Conservation (phyloP, 2,113 vertebrate species). For the Setophaga kirtlandii region DNA sequence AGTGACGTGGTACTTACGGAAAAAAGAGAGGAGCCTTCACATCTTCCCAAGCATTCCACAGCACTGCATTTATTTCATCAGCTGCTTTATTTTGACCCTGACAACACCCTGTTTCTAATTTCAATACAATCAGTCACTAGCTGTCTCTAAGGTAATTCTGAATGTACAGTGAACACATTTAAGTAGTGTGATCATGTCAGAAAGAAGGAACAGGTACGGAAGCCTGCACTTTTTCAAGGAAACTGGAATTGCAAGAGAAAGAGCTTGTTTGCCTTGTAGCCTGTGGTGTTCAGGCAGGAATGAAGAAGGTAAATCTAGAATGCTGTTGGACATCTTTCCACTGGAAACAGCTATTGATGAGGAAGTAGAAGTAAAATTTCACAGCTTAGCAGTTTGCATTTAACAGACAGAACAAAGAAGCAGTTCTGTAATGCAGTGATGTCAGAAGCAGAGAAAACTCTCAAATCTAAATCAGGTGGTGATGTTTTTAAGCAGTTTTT, state of each 20-base stretch:
- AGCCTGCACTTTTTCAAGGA: background rate
- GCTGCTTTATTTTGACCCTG: background rate
- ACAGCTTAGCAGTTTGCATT: background rate
- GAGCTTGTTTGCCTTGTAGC: background rate
- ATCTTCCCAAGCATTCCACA: background rate
- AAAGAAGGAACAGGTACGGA: background rate
- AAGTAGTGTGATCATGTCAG: background rate
- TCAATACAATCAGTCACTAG: background rate
- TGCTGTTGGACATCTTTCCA: background rate
- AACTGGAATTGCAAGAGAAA: background rate
- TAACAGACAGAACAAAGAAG: background rate
- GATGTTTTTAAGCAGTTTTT: background rate
- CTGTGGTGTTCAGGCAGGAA: background rate
- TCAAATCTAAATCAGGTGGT: background rate
- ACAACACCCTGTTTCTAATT: background rate
- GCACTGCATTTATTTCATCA: background rate
- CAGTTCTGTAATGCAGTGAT: background rate
- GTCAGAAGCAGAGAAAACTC: background rate
- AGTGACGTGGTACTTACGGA: background rate
- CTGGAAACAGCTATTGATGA: background rate
- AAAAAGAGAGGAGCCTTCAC: background rate
- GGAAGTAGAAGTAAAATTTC: background rate
- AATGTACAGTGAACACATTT: background rate
- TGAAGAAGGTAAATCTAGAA: background rate
- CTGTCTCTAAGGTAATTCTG: background rate